Conservation (phyloP, 2,113 vertebrate genomes). For the Rhinolophus ferrumequinum region DNA sequence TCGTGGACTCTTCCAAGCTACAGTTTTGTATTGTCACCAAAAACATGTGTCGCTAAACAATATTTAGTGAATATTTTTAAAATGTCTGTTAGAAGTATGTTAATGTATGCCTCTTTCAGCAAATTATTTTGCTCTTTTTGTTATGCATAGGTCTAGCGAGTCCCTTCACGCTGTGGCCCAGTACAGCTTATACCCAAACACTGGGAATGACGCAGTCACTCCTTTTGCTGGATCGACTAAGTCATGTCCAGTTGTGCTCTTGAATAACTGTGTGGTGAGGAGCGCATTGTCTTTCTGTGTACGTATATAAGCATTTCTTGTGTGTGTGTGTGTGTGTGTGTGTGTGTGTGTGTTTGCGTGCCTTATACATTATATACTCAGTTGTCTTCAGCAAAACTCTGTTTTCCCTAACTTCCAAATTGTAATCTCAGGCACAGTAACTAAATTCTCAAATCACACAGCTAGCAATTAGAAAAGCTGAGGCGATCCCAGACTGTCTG, state of each 20-base stretch:
- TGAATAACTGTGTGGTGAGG: too few relatives aligned
- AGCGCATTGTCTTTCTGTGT: not conserved
- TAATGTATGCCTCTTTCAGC: accelerated
- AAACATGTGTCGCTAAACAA: too few relatives aligned
- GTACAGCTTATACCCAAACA: too few relatives aligned
- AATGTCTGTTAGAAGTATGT: accelerated
- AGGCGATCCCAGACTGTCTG: not conserved
- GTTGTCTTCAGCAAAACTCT: not conserved
- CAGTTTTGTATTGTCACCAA: not conserved
- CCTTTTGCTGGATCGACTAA: too few relatives aligned
- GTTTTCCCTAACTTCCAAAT: not conserved
- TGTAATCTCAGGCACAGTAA: accelerated
- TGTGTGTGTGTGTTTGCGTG: too few relatives aligned
- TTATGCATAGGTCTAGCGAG: not conserved
- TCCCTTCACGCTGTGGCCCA: too few relatives aligned
- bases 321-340: too few relatives aligned
- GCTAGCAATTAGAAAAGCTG: not conserved
- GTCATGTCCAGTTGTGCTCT: not conserved
- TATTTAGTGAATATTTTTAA: not conserved
- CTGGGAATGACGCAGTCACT: not conserved
- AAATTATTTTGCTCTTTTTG: not conserved
- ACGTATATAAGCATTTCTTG: not conserved
- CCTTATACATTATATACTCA: not conserved
- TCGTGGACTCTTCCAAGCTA: not conserved
- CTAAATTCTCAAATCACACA: not conserved